A percentile compares a stretch with the other conserved stretches of the same genome.
Evolutionary conservation across 1,140 invertebrate genomes (phyloP).

Genomic region (Tenebrio molitor): DNA sequence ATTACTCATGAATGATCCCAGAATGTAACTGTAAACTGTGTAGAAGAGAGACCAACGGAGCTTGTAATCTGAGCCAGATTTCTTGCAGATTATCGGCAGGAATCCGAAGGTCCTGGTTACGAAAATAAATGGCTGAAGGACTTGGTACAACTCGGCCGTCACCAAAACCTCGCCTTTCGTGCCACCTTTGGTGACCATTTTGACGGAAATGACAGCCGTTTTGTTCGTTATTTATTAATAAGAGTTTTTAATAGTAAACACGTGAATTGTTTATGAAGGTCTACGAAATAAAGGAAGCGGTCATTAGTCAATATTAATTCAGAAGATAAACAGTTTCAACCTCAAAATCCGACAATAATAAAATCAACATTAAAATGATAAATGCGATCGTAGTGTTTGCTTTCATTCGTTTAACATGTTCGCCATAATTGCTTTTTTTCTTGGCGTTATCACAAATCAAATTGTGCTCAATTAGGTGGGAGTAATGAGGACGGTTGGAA

Average conservation of each 20-base stretch:
- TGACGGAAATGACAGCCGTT: neutral
- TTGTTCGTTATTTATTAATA: neutral
- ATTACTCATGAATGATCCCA: slow-evolving; percentile 18
- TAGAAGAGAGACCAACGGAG: neutral
- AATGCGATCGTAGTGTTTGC: too few relatives aligned
- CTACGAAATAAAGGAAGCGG: neutral
- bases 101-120: neutral
- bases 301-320: neutral
- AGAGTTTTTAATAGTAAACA: slow-evolving; percentile 10
- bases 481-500: too few relatives aligned
- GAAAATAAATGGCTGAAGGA: slow-evolving; percentile 14
- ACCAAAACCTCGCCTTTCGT: neutral
- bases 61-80: neutral
- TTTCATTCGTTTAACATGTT: too few relatives aligned
- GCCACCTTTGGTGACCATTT: neutral
- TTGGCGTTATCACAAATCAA: too few relatives aligned
- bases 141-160: slow-evolving; percentile 1
- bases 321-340: neutral
- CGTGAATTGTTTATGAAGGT: slow-evolving; percentile 19
- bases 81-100: neutral
- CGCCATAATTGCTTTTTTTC: too few relatives aligned
- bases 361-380: too few relatives aligned
- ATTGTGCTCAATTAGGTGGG: too few relatives aligned
- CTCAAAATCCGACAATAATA: too few relatives aligned
- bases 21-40: neutral